These are phyloP conservation scores for Mirza zaza DNA, from an alignment of 2,113 vertebrate genomes.

Conservation along the genomic window DNA sequence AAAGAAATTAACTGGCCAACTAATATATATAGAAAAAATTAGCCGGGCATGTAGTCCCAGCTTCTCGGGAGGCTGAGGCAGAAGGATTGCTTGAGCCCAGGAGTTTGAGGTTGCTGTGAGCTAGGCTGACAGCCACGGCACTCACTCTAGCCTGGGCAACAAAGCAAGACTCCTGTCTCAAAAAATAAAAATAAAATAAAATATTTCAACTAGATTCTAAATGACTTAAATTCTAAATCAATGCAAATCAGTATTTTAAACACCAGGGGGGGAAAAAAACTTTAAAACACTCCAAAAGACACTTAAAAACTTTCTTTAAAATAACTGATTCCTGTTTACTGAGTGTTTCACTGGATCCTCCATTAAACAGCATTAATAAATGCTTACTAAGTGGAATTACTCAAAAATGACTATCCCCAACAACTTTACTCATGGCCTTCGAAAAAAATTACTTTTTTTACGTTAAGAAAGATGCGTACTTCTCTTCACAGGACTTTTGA, in stretches of 20 bases:
- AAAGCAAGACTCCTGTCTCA: too few species aligned
- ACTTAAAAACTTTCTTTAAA: conserved; percentile 12
- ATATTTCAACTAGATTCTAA: conserved; percentile 20
- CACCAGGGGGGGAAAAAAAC: background rate
- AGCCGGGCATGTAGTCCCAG: too few species aligned
- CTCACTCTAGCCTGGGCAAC: too few species aligned
- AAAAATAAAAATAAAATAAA: too few species aligned
- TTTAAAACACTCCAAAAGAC: conserved; percentile 1
- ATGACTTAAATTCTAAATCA: conserved; percentile 45
- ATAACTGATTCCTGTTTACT: background rate
- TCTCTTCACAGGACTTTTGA: conserved; percentile 24
- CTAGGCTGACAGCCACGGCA: too few species aligned
- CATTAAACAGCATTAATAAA: background rate
- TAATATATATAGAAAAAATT: too few species aligned
- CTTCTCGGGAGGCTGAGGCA: too few species aligned
- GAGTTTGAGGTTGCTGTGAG: too few species aligned
- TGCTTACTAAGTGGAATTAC: background rate
- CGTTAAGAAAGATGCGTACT: background rate
- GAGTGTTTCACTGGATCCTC: background rate
- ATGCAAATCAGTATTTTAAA: conserved; percentile 22
- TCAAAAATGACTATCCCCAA: conserved; percentile 20
- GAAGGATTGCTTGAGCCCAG: too few species aligned
- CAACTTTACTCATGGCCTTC: background rate
- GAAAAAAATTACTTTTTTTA: background rate
- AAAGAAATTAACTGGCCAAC: too few species aligned